Percentiles rank a stretch among this genome's conserved stretches.
phyloP scores from a whole-genome alignment of 2,888 invertebrate species.

The Cheilosia vernalis region DNA sequence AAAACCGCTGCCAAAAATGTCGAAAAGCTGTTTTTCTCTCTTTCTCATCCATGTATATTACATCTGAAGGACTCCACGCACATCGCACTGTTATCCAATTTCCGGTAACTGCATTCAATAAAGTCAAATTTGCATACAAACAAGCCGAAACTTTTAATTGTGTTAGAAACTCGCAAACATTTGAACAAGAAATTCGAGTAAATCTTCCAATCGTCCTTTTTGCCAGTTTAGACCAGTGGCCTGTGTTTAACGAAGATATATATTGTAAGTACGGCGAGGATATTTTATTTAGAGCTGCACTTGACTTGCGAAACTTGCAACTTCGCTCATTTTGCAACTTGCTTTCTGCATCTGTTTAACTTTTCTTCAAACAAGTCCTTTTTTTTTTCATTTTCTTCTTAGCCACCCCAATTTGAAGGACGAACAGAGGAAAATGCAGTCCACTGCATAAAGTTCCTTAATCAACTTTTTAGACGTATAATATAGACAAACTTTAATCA shows the following conservation, averaged over 20 bases:
- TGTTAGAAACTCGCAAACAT: constrained; percentile 51
- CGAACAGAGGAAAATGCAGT: constrained; percentile 24
- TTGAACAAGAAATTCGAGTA: constrained; percentile 29
- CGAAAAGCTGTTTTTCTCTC: too few relatives aligned
- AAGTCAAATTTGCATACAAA: not conserved
- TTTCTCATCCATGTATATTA: too few relatives aligned
- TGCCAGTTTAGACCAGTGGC: not conserved
- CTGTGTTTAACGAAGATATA: too few relatives aligned
- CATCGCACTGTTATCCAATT: not conserved
- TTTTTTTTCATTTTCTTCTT: not conserved
- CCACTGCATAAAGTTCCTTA: constrained; percentile 62
- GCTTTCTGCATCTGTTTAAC: constrained; percentile 64
- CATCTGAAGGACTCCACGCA: not conserved
- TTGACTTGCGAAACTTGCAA: constrained; percentile 52
- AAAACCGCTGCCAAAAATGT: too few relatives aligned
- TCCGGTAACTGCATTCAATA: constrained; percentile 4
- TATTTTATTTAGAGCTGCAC: constrained; percentile 45
- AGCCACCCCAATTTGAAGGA: constrained; percentile 5
- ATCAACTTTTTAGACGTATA: constrained; percentile 52
- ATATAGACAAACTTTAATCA: constrained; percentile 57
- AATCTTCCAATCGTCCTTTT: not conserved
- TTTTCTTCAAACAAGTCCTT: constrained; percentile 12
- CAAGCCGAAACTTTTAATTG: constrained; percentile 59
- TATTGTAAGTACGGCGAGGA: not conserved
- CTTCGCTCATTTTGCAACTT: constrained; percentile 56